phyloP scores from a whole-genome alignment of 2,888 invertebrate genomes.

The Anticlea derivata region DNA sequence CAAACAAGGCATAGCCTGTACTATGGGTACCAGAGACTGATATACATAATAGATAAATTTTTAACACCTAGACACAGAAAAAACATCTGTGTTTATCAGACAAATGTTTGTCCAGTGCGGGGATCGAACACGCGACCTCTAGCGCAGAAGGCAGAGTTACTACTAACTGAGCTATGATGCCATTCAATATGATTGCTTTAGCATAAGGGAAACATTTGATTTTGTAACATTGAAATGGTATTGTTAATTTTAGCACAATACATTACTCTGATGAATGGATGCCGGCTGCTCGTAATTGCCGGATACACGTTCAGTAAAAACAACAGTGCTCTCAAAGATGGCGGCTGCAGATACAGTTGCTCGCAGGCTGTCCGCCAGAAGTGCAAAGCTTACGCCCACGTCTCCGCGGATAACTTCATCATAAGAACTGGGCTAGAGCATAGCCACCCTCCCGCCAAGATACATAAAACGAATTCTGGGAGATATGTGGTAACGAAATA shows the following conservation, averaged over 20 bases:
- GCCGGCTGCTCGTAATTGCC: slow-evolving; percentile 17
- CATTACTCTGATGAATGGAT: slow-evolving; percentile 24
- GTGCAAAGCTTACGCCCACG: slow-evolving; percentile 6
- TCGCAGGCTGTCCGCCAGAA: not conserved
- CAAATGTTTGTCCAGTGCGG: too few species aligned
- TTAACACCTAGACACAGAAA: too few species aligned
- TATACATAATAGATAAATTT: too few species aligned
- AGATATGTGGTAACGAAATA: not conserved
- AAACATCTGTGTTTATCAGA: too few species aligned
- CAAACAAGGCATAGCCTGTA: too few species aligned
- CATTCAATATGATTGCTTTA: too few species aligned
- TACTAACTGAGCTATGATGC: too few species aligned
- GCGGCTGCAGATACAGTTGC: not conserved
- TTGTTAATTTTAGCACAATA: slow-evolving; percentile 24
- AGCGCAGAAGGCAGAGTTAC: too few species aligned
- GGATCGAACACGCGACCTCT: too few species aligned
- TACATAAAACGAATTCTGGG: not conserved
- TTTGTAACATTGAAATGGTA: too few species aligned
- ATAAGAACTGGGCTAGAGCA: slow-evolving; percentile 2
- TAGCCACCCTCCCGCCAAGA: not conserved
- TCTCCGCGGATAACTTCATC: not conserved
- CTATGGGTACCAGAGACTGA: too few species aligned
- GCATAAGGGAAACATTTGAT: too few species aligned
- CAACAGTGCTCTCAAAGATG: not conserved
- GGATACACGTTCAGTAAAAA: slow-evolving; percentile 28